These are phyloP conservation scores for Salvelinus sp. DNA, from an alignment of 2,113 vertebrate genomes.

Conservation along the genomic window DNA sequence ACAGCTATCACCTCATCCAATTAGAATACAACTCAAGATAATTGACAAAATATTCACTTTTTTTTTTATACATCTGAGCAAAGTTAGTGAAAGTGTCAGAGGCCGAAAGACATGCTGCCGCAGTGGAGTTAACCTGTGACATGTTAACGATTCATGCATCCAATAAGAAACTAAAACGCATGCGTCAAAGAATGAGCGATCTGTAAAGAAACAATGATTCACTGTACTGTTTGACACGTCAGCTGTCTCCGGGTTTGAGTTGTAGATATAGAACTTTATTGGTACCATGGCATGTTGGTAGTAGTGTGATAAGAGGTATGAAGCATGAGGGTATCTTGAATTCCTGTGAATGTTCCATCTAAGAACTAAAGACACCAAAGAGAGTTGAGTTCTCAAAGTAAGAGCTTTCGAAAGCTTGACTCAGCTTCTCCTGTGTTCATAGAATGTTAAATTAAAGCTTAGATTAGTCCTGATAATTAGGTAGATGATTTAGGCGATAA, in stretches of 20 bases:
- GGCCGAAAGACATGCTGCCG: not conserved
- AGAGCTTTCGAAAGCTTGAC: not conserved
- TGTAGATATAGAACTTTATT: not conserved
- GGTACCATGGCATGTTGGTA: not conserved
- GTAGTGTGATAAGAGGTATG: not conserved
- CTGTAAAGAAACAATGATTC: not conserved
- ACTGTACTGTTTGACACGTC: not conserved
- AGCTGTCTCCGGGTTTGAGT: not conserved
- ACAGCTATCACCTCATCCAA: not conserved
- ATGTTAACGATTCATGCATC: not conserved
- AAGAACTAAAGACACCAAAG: constrained; percentile 47
- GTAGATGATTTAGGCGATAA: constrained; percentile 5
- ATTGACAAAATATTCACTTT: not conserved
- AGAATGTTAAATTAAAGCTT: constrained; percentile 23
- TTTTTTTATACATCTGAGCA: not conserved
- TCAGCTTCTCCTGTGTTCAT: constrained; percentile 12
- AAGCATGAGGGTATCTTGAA: constrained; percentile 21
- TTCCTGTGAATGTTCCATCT: constrained; percentile 25
- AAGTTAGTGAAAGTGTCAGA: not conserved
- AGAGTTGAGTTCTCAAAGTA: constrained; percentile 27
- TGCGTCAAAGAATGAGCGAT: not conserved
- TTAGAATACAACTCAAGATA: not conserved
- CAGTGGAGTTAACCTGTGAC: not conserved
- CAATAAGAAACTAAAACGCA: not conserved
- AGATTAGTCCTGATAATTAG: not conserved